Conservation (phyloP, 2,113 vertebrate genomes). For the Alligator sinensis region DNA sequence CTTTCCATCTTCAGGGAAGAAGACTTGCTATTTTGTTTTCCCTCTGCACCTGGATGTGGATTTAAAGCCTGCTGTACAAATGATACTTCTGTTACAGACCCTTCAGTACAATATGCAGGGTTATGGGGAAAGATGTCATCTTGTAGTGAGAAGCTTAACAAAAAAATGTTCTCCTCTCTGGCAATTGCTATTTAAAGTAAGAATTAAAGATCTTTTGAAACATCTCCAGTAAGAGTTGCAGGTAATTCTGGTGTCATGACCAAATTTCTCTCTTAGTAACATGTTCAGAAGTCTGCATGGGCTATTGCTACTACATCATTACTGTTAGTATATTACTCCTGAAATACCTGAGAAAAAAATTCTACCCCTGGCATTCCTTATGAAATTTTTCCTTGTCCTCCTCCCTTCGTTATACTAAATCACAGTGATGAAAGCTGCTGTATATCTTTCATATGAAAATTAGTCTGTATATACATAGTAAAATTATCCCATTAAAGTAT, state of each 20-base stretch:
- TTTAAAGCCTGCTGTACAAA: not conserved
- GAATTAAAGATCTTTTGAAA: not conserved
- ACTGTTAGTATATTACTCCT: not conserved
- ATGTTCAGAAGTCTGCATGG: not conserved
- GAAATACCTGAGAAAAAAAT: not conserved
- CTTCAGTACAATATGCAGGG: not conserved
- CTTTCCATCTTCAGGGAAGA: not conserved
- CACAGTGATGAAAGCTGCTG: rapidly evolving
- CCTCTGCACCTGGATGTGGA: not conserved
- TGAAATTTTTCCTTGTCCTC: not conserved
- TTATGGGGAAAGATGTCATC: not conserved
- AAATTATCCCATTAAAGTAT: no score
- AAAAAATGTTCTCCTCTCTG: not conserved
- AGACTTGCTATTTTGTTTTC: not conserved
- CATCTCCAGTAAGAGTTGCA: not conserved
- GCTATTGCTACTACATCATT: not conserved
- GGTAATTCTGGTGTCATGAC: not conserved
- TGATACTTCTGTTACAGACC: not conserved
- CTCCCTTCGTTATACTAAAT: not conserved
- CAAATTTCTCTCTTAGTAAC: not conserved
- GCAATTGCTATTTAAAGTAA: not conserved
- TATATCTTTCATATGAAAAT: not conserved
- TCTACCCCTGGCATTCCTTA: not conserved
- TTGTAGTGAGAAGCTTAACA: not conserved
- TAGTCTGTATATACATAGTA: not conserved